Conservation (phyloP, 2,888 invertebrate species). For the Parasteatoda lunata region DNA sequence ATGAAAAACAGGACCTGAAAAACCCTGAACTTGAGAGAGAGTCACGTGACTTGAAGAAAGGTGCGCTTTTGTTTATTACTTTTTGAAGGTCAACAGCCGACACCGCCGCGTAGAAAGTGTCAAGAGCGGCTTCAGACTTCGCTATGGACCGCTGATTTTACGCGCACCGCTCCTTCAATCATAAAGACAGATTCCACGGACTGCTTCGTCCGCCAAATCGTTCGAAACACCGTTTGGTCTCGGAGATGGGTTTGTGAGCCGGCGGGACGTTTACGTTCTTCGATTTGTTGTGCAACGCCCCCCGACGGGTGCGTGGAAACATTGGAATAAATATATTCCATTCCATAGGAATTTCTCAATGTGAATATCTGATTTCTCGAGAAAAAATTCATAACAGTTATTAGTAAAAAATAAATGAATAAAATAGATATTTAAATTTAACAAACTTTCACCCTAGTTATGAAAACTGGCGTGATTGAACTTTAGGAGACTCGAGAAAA, state of each 20-base stretch:
- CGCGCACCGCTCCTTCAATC: neutral
- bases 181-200: neutral
- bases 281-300: constrained; percentile 50
- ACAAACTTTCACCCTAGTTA: too few relatives aligned
- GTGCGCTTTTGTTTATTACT: constrained; percentile 15
- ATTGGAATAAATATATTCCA: neutral
- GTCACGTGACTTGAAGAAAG: constrained; percentile 43
- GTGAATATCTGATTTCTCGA: too few relatives aligned
- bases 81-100: constrained; percentile 62
- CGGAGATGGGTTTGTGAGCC: constrained; percentile 6
- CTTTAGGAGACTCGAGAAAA: too few relatives aligned
- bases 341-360: too few relatives aligned
- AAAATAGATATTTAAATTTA: too few relatives aligned
- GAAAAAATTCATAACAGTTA: too few relatives aligned
- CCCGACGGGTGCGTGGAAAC: constrained; percentile 53
- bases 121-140: neutral
- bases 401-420: too few relatives aligned
- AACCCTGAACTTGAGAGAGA: constrained; percentile 54
- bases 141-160: constrained; percentile 5
- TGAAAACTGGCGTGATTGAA: too few relatives aligned
- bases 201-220: neutral
- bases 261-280: constrained; percentile 28
- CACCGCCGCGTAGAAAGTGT: constrained; percentile 42
- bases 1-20: constrained; percentile 29
- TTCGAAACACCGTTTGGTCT: constrained; percentile 27